Conservation (phyloP, 1,140 invertebrate species). For the Drosophila asahinai region DNA sequence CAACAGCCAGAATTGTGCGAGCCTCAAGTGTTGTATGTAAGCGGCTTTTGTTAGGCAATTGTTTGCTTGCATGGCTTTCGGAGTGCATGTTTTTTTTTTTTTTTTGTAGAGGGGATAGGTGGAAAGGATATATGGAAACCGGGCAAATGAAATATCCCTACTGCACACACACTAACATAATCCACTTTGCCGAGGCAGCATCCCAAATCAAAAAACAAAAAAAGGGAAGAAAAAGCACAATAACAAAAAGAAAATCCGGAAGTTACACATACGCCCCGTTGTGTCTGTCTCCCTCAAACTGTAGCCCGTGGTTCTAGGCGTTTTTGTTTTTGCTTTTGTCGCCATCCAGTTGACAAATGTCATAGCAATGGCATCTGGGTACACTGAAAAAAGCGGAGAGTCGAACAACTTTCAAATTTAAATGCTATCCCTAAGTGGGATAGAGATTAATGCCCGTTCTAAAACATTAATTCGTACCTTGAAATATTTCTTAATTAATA, state of each 20-base stretch:
- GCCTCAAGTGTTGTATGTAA: slow-evolving; percentile 83
- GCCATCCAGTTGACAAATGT: slow-evolving; percentile 75
- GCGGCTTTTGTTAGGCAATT: slow-evolving; percentile 81
- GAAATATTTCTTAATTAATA: neutral
- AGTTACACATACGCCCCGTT: slow-evolving; percentile 79
- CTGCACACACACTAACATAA: slow-evolving; percentile 55
- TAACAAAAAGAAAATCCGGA: slow-evolving; percentile 55
- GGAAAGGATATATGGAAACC: slow-evolving; percentile 34
- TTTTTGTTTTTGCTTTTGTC: slow-evolving; percentile 36
- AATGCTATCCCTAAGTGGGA: neutral
- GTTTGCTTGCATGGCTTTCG: slow-evolving; percentile 53
- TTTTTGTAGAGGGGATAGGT: neutral
- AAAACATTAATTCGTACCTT: too few species aligned
- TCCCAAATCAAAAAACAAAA: slow-evolving; percentile 26
- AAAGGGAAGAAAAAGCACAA: slow-evolving; percentile 28
- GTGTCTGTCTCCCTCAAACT: slow-evolving; percentile 21
- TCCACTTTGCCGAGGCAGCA: slow-evolving; percentile 64
- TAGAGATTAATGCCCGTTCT: too few species aligned
- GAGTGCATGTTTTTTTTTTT: slow-evolving; percentile 1
- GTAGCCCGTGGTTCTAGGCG: slow-evolving; percentile 2
- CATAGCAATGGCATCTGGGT: slow-evolving; percentile 51
- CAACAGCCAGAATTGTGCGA: slow-evolving; percentile 62
- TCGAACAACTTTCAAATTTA: neutral
- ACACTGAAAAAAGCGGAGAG: neutral
- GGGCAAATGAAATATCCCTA: slow-evolving; percentile 68